Percentiles rank a stretch among this genome's conserved stretches.
Conservation (phyloP, 2,888 invertebrate genomes). For the Heliconius ethilla region DNA sequence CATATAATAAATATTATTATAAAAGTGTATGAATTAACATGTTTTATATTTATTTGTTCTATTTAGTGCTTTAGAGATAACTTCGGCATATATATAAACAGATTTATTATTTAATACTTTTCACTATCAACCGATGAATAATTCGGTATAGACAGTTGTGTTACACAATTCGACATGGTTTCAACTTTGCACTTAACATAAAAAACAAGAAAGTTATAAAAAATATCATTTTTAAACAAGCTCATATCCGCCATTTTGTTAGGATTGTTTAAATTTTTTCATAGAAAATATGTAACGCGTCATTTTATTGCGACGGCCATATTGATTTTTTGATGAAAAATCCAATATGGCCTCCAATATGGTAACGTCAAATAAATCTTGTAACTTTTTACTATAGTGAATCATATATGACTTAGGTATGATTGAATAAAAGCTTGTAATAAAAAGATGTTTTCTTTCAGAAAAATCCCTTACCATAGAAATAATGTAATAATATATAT, state of each 20-base stretch:
- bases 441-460: not conserved
- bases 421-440: not conserved
- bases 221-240: not conserved
- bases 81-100: not conserved
- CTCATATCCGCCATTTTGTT: not conserved
- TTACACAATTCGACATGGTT: not conserved
- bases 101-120: not conserved
- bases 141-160: not conserved
- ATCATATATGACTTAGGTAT: not conserved
- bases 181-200: not conserved
- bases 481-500: conserved; percentile 6
- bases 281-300: not conserved
- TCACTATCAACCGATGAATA: not conserved
- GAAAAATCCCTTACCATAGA: not conserved
- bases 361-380: not conserved
- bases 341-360: not conserved
- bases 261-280: too few relatives aligned
- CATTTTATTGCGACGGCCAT: not conserved
- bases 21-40: not conserved
- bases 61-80: not conserved
- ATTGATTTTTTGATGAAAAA: not conserved
- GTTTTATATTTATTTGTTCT: not conserved
- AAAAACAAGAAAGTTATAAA: not conserved
- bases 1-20: conserved; percentile 1
- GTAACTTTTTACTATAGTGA: too few relatives aligned